Evolutionary conservation across 2,113 vertebrate genomes (phyloP).

Genomic region (Xiphophorus maculatus): DNA sequence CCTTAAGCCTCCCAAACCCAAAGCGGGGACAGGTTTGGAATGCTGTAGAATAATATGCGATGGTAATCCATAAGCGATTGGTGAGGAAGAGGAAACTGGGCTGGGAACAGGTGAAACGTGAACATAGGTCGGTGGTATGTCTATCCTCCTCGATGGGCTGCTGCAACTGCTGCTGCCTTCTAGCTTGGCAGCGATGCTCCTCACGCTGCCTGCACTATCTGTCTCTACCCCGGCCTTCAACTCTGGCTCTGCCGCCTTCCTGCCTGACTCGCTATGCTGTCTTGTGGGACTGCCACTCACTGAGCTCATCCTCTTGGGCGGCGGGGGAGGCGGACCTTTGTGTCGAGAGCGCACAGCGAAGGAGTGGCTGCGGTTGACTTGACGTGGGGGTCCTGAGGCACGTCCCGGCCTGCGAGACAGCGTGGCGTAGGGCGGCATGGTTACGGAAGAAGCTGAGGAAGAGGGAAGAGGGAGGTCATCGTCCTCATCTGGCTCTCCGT

Average conservation of each 20-base stretch:
- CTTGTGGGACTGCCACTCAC: slow-evolving; percentile 60
- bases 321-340: slow-evolving; percentile 84
- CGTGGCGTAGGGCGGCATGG: slow-evolving; percentile 88
- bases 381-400: slow-evolving; percentile 44
- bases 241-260: accelerated
- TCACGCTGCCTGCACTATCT: slow-evolving; percentile 42
- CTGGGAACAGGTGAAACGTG: slow-evolving; percentile 33
- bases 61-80: slow-evolving; percentile 4
- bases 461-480: slow-evolving; percentile 37
- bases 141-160: slow-evolving; percentile 47
- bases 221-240: slow-evolving; percentile 20
- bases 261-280: slow-evolving; percentile 43
- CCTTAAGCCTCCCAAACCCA: slow-evolving; percentile 70
- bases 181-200: slow-evolving; percentile 73
- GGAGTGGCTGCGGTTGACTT: slow-evolving; percentile 90
- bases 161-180: slow-evolving; percentile 57
- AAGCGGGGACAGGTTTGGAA: slow-evolving; percentile 48
- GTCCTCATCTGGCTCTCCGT: slow-evolving; percentile 86
- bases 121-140: slow-evolving; percentile 44
- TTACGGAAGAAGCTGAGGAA: slow-evolving; percentile 48
- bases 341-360: slow-evolving; percentile 86
- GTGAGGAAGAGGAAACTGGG: slow-evolving; percentile 32
- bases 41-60: slow-evolving; percentile 30
- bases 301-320: slow-evolving; percentile 88
- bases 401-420: slow-evolving; percentile 85